Evolutionary conservation across 2,113 vertebrate genomes (phyloP), one percentile per base, ranked within the genome.

Genomic region (Calyptommatus sinebrachiatus): DNA sequence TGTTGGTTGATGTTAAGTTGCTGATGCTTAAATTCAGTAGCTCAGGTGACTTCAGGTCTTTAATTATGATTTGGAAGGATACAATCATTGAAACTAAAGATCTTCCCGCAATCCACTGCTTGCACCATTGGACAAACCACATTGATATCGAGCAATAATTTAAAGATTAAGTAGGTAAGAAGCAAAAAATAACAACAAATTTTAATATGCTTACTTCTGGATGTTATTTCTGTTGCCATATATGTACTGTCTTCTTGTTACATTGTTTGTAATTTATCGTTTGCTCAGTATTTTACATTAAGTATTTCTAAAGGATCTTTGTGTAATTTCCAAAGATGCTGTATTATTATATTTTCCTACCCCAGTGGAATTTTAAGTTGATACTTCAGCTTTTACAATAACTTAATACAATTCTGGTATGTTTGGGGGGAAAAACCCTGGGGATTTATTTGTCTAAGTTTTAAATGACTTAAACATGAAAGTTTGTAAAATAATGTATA

Each of bases 381-480:
- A 71, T 79, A 73, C 89, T 91, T 91, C 86, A 87, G 82, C 77
- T 86, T 79, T 91, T 92, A 88, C 84, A 81, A 89, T 84, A 67
- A 81, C 89, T 92, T 84, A 85, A 84, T 90, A 85, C 84, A 82
- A 74, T 87, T 87, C 88, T 83, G 85, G 28, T 53, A 48, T 41
- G 66, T 79, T 69, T 85, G 61, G 28, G 91, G 61, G 28, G 91
- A 86, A 89, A 31, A 60, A 85, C 85, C 79, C 84, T 83, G 88
- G 69, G 86, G 80, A 86, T 86, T 89, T 77, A 87, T 76, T 73
- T 85, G 71, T 65, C 88, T 90, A 85, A 91, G 88, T 89, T 91
- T 84, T 88, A 90, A 92, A 91, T 84, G 81, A 71, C 85, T 91
- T 87, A 91, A 93, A 91, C 80, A 69, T 61, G 81, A 88, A 88